phyloP scores from a whole-genome alignment of 1,140 invertebrate species.

The Lepidurus packardi region DNA sequence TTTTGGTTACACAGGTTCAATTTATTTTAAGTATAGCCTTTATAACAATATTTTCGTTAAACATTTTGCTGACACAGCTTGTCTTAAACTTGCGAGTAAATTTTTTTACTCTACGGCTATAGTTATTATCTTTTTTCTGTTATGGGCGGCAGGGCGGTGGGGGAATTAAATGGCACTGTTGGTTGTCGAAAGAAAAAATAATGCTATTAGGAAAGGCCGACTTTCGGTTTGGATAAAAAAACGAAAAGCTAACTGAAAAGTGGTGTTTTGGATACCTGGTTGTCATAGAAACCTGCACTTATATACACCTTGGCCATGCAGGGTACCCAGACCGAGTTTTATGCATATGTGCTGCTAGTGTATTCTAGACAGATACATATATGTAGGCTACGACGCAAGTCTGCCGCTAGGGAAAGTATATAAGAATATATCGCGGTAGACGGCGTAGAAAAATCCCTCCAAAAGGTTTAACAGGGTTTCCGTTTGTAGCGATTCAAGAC shows the following conservation, averaged over 20 bases:
- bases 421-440: too few relatives aligned
- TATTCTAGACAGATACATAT: background rate
- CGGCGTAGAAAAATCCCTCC: too few relatives aligned
- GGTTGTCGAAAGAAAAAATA: background rate
- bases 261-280: slow-evolving; percentile 4
- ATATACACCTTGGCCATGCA: background rate
- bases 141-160: too few relatives aligned
- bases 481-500: background rate
- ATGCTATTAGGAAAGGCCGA: background rate
- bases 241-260: background rate
- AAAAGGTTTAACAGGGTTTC: too few relatives aligned
- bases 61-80: too few relatives aligned
- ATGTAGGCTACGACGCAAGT: background rate
- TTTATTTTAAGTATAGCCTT: too few relatives aligned
- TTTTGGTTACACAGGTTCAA: too few relatives aligned
- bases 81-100: too few relatives aligned
- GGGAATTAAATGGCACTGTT: background rate
- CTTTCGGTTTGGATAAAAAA: background rate
- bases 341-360: background rate
- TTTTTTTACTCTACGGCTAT: too few relatives aligned
- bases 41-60: too few relatives aligned
- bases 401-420: too few relatives aligned
- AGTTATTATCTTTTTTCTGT: too few relatives aligned
- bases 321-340: background rate
- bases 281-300: background rate